phyloP scores from a whole-genome alignment of 2,113 vertebrate species.

The Crotalus tigris region DNA sequence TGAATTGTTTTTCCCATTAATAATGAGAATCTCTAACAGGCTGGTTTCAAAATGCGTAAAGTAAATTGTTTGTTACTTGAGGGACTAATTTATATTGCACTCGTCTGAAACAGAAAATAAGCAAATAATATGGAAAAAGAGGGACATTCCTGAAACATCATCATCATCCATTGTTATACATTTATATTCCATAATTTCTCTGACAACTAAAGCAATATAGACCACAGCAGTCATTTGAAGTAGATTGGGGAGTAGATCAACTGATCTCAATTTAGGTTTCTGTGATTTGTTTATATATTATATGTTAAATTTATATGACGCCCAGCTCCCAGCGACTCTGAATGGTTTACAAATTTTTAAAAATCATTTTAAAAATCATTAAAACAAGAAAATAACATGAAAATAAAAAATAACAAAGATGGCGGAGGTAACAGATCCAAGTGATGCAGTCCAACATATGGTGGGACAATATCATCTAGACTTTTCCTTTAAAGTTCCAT shows the following conservation, averaged over 20 bases:
- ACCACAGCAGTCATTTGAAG: neutral
- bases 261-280: neutral
- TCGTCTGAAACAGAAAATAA: neutral
- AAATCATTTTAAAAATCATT: neutral
- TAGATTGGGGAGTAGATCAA: neutral
- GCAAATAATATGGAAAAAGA: neutral
- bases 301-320: neutral
- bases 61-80: neutral
- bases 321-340: neutral
- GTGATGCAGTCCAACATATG: neutral
- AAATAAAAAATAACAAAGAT: neutral
- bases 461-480: neutral
- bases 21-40: neutral
- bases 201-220: neutral
- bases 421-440: neutral
- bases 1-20: neutral
- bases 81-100: neutral
- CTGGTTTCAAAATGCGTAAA: neutral
- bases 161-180: neutral
- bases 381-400: neutral
- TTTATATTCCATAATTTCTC: neutral
- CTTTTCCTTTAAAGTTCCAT: neutral
- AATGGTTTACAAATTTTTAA: neutral
- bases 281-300: neutral
- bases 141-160: neutral